Evolutionary conservation across 2,797 vertebrate species (phyloP).

Genomic region (Eulemur rubriventer): DNA sequence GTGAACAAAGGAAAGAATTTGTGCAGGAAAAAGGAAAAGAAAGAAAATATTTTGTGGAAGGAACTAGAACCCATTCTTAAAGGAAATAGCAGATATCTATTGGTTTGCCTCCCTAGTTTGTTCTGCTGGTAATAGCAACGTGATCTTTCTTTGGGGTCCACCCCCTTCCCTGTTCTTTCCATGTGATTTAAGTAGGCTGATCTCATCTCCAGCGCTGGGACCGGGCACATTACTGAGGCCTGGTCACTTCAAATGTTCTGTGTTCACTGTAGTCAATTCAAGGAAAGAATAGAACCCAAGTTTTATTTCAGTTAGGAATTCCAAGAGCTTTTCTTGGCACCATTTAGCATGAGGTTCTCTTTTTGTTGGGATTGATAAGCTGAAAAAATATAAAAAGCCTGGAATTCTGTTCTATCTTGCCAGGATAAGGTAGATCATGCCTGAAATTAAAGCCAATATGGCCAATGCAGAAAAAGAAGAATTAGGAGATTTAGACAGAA

Average conservation of each 20-base stretch:
- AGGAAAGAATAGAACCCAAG: not conserved
- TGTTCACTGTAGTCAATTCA: not conserved
- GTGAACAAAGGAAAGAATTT: not conserved
- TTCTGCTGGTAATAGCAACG: not conserved
- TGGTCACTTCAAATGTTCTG: not conserved
- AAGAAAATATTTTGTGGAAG: not conserved
- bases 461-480: not conserved
- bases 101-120: not conserved
- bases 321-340: not conserved
- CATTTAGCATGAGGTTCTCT: not conserved
- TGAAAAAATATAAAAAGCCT: not conserved
- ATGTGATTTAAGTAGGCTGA: not conserved
- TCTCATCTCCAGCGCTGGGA: not conserved
- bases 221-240: too few species aligned
- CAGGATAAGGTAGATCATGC: not conserved
- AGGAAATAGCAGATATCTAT: not conserved
- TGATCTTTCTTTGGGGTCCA: not conserved
- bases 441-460: not conserved
- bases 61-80: not conserved
- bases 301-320: not conserved
- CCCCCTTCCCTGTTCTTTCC: not conserved
- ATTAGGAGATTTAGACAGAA: not conserved
- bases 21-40: not conserved
- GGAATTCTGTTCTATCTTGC: not conserved
- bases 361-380: not conserved